A percentile compares a stretch with the other conserved stretches of the same genome.
Evolutionary conservation across 2,888 invertebrate species (phyloP).

Genomic region (Cordilura impudica): DNA sequence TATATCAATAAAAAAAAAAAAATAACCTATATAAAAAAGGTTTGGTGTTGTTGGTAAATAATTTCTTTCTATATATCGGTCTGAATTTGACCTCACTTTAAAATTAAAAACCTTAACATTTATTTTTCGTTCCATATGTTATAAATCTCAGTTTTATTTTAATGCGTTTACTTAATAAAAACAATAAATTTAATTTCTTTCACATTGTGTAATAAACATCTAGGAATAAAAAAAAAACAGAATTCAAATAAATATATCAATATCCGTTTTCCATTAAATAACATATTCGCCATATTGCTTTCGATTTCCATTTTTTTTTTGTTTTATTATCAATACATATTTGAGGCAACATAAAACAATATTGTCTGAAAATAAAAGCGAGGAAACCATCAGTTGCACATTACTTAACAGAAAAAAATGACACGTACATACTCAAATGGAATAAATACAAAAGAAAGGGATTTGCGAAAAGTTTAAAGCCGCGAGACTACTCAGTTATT

Average conservation of each 20-base stretch:
- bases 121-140: conserved; percentile 34
- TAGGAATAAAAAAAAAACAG: not conserved
- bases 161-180: conserved; percentile 37
- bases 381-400: not conserved
- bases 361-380: not conserved
- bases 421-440: not conserved
- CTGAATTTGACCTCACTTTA: no score
- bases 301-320: not conserved
- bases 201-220: not conserved
- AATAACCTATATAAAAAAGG: no score
- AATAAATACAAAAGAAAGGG: not conserved
- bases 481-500: no score
- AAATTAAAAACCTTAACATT: no score
- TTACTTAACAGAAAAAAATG: conserved; percentile 27
- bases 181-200: conserved; percentile 50
- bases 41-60: no score
- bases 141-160: conserved; percentile 51
- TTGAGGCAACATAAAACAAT: conserved; percentile 9
- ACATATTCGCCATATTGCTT: not conserved
- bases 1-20: no score
- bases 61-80: no score
- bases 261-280: conserved; percentile 28
- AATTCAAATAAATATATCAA: conserved; percentile 38
- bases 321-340: not conserved
- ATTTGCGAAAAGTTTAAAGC: not conserved